Evolutionary conservation across 2,888 invertebrate genomes (phyloP).

Genomic region (Abrostola triplasia): DNA sequence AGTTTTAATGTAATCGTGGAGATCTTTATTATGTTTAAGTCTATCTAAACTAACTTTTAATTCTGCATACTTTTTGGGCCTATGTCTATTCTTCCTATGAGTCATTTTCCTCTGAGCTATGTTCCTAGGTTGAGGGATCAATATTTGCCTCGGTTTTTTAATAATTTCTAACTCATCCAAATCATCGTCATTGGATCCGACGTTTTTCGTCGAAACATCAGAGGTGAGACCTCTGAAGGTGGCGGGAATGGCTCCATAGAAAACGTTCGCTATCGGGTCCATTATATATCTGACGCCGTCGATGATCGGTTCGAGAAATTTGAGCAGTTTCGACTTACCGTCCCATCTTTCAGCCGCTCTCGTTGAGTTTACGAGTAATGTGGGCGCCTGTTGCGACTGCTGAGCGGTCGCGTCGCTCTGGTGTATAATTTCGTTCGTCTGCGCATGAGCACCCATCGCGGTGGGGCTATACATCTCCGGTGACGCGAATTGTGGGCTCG

Average conservation of each 20-base stretch:
- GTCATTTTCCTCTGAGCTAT: constrained; percentile 83
- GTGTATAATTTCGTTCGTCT: constrained; percentile 81
- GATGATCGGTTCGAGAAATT: constrained; percentile 82
- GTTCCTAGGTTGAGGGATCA: constrained; percentile 80
- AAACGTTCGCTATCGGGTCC: constrained; percentile 79
- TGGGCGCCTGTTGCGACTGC: constrained; percentile 86
- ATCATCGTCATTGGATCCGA: constrained; percentile 62
- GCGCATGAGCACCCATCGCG: constrained; percentile 76
- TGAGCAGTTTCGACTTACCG: constrained; percentile 85
- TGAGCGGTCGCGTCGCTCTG: constrained; percentile 84
- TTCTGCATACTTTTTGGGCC: constrained; percentile 80
- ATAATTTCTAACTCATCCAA: constrained; percentile 66
- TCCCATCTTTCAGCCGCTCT: constrained; percentile 86
- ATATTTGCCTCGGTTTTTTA: constrained; percentile 76
- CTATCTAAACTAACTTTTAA: constrained; percentile 79
- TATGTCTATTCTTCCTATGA: constrained; percentile 70
- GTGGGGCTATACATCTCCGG: constrained; percentile 85
- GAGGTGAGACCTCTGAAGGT: constrained; percentile 81
- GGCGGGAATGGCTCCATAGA: constrained; percentile 80
- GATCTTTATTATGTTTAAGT: constrained; percentile 82
- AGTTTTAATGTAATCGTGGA: constrained; percentile 81
- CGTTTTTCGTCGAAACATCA: constrained; percentile 74
- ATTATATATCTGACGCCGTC: constrained; percentile 76
- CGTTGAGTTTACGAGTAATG: constrained; percentile 79
- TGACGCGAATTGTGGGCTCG: constrained; percentile 83